A percentile compares a stretch with the other conserved stretches of the same genome.
Conservation (phyloP, 2,113 vertebrate species). For the Xerus inauris region DNA sequence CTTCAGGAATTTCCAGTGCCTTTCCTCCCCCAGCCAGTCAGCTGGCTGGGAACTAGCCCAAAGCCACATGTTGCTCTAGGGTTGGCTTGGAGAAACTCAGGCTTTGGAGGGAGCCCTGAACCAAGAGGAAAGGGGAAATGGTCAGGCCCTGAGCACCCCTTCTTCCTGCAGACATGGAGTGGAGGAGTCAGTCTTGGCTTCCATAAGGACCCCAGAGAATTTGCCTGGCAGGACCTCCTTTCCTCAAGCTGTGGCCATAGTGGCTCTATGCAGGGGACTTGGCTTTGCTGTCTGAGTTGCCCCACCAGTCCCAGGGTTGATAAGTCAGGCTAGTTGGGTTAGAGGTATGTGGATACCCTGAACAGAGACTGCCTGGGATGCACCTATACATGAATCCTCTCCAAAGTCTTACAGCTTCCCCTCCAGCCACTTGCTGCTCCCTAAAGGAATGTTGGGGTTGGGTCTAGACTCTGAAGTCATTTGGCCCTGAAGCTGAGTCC, state of each 20-base stretch:
- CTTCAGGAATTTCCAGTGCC: slow-evolving; percentile 78
- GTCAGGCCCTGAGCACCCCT: not conserved
- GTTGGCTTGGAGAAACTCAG: not conserved
- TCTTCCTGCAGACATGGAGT: not conserved
- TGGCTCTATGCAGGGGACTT: not conserved
- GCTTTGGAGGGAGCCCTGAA: not conserved
- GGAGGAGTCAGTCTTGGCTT: slow-evolving; percentile 18
- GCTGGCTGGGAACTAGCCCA: slow-evolving; percentile 55
- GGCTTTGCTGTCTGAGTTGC: not conserved
- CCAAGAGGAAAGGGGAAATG: not conserved
- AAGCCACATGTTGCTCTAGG: slow-evolving; percentile 64
- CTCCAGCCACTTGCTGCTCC: not conserved
- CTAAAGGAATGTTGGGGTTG: not conserved
- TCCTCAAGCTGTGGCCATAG: not conserved
- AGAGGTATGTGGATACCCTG: not conserved
- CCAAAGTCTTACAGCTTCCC: not conserved
- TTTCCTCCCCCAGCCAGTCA: slow-evolving; percentile 52
- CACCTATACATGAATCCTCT: not conserved
- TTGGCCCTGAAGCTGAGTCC: not conserved
- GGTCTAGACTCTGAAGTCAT: not conserved
- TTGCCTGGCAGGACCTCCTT: not conserved
- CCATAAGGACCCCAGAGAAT: not conserved
- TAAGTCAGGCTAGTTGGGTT: not conserved
- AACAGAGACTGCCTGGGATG: not conserved
- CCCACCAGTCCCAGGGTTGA: not conserved